phyloP scores from a whole-genome alignment of 1,140 invertebrate genomes.

The Euborellia annulipes region DNA sequence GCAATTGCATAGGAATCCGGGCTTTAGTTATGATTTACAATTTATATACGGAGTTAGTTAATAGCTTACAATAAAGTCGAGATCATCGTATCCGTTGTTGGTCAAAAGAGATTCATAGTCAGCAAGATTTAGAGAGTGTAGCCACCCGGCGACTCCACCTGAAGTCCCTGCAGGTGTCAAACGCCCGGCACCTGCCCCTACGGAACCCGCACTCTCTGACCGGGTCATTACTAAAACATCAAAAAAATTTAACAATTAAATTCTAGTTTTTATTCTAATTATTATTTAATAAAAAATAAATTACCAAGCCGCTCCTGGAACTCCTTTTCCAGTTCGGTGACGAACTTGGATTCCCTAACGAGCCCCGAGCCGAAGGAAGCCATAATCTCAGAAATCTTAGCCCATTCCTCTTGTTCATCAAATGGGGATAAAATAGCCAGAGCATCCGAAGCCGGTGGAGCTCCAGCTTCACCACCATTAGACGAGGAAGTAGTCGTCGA shows the following conservation, averaged over 20 bases:
- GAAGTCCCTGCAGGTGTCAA: slow-evolving; percentile 11
- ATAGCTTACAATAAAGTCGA: slow-evolving; percentile 86
- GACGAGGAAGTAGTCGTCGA: slow-evolving; percentile 13
- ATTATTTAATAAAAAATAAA: no score
- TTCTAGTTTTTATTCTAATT: no score
- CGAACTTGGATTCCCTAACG: slow-evolving; percentile 64
- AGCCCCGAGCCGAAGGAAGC: slow-evolving; percentile 71
- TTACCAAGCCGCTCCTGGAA: slow-evolving; percentile 55
- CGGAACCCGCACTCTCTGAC: no score
- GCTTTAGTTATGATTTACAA: no score
- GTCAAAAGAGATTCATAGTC: slow-evolving; percentile 73
- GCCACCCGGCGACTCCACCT: slow-evolving; percentile 55
- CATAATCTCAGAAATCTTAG: slow-evolving; percentile 88
- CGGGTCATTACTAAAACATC: no score
- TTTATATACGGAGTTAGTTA: no score
- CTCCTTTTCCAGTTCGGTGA: slow-evolving; percentile 65
- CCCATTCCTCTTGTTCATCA: slow-evolving; percentile 87
- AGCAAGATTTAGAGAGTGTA: slow-evolving; percentile 54
- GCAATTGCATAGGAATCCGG: no score
- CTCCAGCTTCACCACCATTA: slow-evolving; percentile 17
- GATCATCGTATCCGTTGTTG: slow-evolving; percentile 80
- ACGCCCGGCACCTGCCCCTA: no score
- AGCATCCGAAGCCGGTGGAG: slow-evolving; percentile 27
- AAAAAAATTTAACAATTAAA: no score
- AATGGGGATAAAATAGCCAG: slow-evolving; percentile 69